A percentile compares a stretch with the other conserved stretches of the same genome.
These are phyloP conservation scores for Eulemur albifrons DNA, from an alignment of 2,797 vertebrate species.

Conservation along the genomic window DNA sequence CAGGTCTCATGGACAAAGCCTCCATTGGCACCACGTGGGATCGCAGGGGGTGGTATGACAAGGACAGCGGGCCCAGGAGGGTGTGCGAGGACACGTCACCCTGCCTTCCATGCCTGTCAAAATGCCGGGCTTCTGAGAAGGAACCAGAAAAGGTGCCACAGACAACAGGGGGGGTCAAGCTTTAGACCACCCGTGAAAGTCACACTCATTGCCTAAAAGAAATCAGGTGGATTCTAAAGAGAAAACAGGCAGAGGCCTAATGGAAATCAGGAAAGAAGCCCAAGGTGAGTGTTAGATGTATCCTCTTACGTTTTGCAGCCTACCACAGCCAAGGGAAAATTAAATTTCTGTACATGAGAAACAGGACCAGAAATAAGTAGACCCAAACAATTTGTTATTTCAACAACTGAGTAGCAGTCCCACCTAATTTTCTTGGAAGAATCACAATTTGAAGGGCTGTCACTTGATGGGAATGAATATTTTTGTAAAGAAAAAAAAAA, in stretches of 20 bases:
- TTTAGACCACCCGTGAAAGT: neutral
- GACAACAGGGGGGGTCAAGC: neutral
- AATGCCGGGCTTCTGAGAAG: neutral
- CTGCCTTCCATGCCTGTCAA: neutral
- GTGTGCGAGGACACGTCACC: fast-evolving
- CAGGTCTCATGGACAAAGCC: fast-evolving
- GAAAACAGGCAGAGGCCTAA: neutral
- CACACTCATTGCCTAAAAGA: neutral
- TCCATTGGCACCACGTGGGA: fast-evolving
- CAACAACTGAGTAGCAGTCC: neutral
- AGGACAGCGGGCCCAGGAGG: neutral
- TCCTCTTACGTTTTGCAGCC: neutral
- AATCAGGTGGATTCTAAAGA: neutral
- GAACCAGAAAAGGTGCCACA: neutral
- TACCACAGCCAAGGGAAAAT: neutral
- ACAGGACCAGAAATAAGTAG: neutral
- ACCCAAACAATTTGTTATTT: neutral
- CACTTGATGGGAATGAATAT: neutral
- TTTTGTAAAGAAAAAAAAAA: neutral
- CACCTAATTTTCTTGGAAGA: neutral
- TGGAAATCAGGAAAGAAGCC: neutral
- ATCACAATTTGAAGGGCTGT: neutral
- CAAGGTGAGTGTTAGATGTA: neutral
- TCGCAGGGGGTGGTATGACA: no score
- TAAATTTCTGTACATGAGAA: neutral